Evolutionary conservation across 2,797 vertebrate species (phyloP).

Genomic region (Varecia variegata): DNA sequence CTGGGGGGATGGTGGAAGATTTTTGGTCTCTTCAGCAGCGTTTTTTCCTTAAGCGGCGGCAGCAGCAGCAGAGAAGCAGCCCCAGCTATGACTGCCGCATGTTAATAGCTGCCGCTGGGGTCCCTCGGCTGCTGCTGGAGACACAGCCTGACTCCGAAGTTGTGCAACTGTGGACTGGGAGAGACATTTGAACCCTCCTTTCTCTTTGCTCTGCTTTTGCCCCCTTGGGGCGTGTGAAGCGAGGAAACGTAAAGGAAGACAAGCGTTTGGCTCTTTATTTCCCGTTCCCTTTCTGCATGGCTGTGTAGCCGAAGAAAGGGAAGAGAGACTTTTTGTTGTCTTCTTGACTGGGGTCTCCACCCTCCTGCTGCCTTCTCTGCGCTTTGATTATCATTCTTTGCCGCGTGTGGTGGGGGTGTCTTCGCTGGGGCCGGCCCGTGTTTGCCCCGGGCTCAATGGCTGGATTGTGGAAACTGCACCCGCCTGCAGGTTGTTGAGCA

Average conservation of each 20-base stretch:
- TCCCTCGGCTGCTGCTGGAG: conserved; percentile 64
- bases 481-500: conserved; percentile 83
- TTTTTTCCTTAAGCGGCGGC: conserved; percentile 72
- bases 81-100: conserved; percentile 70
- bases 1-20: conserved; percentile 80
- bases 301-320: conserved; percentile 57
- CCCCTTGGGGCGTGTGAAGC: conserved; percentile 58
- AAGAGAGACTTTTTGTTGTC: conserved; percentile 67
- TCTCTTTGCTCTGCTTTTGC: conserved; percentile 22
- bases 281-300: background rate
- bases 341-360: conserved; percentile 50
- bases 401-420: conserved; percentile 26
- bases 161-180: conserved; percentile 79
- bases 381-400: background rate
- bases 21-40: conserved; percentile 76
- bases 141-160: conserved; percentile 79
- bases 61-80: conserved; percentile 72
- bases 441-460: conserved; percentile 69
- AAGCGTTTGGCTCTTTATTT: background rate
- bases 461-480: conserved; percentile 80
- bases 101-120: conserved; percentile 56
- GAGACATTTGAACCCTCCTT: conserved; percentile 74
- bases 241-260: conserved; percentile 31
- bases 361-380: conserved; percentile 46
- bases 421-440: background rate